Conservation (phyloP, 2,113 vertebrate species). For the Clarias macrocephalus region DNA sequence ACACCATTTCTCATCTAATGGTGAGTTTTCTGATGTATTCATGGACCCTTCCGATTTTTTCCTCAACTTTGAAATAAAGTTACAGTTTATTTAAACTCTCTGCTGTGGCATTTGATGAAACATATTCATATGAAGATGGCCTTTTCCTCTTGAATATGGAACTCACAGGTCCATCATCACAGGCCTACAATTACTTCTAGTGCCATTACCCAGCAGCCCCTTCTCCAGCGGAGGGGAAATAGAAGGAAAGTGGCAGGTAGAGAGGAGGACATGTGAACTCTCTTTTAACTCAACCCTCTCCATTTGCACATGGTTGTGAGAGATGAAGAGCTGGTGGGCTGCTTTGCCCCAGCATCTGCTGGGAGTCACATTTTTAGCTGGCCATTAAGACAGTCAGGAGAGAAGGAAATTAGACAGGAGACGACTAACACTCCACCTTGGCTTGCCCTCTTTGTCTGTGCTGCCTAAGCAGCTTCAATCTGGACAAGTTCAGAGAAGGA, state of each 20-base stretch:
- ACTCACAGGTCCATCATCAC: constrained; percentile 29
- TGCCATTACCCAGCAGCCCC: constrained; percentile 46
- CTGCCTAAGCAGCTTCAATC: constrained; percentile 18
- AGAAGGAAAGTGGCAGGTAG: background rate
- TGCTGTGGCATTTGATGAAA: constrained; percentile 11
- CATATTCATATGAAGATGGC: constrained; percentile 24
- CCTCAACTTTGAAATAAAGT: constrained; percentile 9
- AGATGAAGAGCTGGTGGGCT: constrained; percentile 37
- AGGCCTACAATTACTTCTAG: constrained; percentile 43
- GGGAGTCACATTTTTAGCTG: constrained; percentile 51
- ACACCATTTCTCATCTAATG: background rate
- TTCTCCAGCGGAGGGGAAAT: constrained; percentile 30
- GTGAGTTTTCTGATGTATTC: background rate
- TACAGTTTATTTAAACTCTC: constrained; percentile 7
- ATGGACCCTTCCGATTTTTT: background rate
- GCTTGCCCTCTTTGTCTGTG: background rate
- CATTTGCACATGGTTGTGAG: constrained; percentile 52
- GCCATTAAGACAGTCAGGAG: constrained; percentile 51
- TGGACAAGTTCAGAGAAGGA: constrained; percentile 24
- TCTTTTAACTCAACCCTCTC: constrained; percentile 26
- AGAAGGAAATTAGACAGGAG: constrained; percentile 50
- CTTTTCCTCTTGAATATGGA: background rate
- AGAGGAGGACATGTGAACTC: constrained; percentile 34
- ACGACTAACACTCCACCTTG: constrained; percentile 22
- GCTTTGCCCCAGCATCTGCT: constrained; percentile 31